These are phyloP conservation scores for Agrochola circellaris DNA, from an alignment of 2,888 invertebrate genomes.

Conservation along the genomic window DNA sequence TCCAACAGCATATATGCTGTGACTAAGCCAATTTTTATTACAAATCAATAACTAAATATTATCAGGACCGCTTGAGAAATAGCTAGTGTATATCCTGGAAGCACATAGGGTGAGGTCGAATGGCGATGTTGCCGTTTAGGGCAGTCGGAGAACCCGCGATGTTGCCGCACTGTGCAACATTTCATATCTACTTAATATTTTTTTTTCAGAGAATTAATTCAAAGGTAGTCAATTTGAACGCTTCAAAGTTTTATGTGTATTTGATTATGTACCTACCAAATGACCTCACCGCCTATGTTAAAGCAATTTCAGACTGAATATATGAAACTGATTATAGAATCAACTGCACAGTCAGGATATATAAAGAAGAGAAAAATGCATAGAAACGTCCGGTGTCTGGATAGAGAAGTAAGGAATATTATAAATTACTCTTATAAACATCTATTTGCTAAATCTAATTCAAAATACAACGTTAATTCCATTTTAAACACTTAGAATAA, in stretches of 20 bases:
- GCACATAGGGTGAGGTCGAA: constrained; percentile 56
- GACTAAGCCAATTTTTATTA: constrained; percentile 11
- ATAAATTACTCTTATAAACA: constrained; percentile 62
- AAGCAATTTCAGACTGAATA: constrained; percentile 53
- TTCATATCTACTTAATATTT: constrained; percentile 38
- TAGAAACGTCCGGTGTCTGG: constrained; percentile 45
- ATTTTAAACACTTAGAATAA: constrained; percentile 68
- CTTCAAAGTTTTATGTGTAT: neutral
- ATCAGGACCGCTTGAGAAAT: constrained; percentile 42
- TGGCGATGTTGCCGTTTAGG: constrained; percentile 74
- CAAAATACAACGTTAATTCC: constrained; percentile 64
- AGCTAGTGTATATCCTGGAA: constrained; percentile 57
- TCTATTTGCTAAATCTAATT: constrained; percentile 65
- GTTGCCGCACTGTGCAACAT: constrained; percentile 52
- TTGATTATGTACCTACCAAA: constrained; percentile 53
- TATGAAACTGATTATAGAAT: constrained; percentile 67
- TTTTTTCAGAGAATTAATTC: constrained; percentile 17
- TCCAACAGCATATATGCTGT: constrained; percentile 1
- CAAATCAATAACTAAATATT: constrained; percentile 28
- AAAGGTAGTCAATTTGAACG: constrained; percentile 11
- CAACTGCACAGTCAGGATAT: constrained; percentile 67
- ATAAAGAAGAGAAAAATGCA: constrained; percentile 45
- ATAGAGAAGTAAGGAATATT: constrained; percentile 58
- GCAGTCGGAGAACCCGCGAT: constrained; percentile 31
- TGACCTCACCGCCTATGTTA: constrained; percentile 60